These are phyloP conservation scores for Naja naja DNA, from an alignment of 2,113 vertebrate species.

Conservation along the genomic window DNA sequence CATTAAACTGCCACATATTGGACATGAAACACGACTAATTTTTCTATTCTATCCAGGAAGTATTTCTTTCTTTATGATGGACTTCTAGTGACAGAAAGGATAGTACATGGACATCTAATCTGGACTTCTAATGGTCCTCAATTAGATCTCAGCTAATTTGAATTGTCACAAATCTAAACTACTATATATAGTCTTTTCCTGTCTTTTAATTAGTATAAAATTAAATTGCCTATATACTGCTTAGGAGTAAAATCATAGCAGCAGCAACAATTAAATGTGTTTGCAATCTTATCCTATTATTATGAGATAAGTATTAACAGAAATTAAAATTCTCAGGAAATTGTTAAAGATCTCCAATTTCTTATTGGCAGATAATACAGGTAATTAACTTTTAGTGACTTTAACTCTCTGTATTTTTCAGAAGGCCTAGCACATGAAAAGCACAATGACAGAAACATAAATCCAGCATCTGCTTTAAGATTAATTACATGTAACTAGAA, in stretches of 20 bases:
- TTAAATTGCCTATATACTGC: not conserved
- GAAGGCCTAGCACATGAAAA: not conserved
- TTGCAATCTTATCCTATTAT: not conserved
- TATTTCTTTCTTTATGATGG: not conserved
- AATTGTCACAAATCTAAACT: not conserved
- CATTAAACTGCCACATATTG: not conserved
- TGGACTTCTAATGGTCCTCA: not conserved
- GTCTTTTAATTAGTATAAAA: not conserved
- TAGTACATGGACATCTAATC: not conserved
- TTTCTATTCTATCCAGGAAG: not conserved
- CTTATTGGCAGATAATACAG: not conserved
- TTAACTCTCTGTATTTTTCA: conserved; percentile 13
- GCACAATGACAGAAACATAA: conserved; percentile 13
- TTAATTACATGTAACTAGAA: conserved; percentile 33
- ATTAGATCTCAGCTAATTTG: not conserved
- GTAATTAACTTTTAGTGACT: conserved; percentile 10
- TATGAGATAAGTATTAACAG: not conserved
- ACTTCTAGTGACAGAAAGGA: not conserved
- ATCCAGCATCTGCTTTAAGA: not conserved
- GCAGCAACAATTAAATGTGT: not conserved
- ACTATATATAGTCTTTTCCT: not conserved
- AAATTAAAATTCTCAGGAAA: conserved; percentile 10
- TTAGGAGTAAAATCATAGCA: not conserved
- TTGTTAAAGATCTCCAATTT: conserved; percentile 22
- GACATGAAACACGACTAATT: not conserved